Percentiles rank a stretch among this genome's conserved stretches.
These are phyloP conservation scores for Myathropa florea DNA, from an alignment of 2,888 invertebrate genomes.

Conservation along the genomic window DNA sequence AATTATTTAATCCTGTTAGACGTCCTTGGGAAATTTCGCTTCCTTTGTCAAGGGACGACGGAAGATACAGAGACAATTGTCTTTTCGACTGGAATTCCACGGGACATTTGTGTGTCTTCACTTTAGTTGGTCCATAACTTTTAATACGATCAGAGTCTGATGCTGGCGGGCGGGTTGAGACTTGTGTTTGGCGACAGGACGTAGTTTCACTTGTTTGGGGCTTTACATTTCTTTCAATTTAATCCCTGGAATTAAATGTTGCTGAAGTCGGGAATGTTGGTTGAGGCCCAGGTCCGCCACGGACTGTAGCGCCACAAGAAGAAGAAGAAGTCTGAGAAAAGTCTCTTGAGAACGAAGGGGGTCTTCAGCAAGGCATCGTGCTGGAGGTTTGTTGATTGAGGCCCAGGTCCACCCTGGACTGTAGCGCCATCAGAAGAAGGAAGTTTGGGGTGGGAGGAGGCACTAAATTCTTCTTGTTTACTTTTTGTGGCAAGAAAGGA, in stretches of 20 bases:
- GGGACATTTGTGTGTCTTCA: slow-evolving; percentile 25
- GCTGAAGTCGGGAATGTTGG: neutral
- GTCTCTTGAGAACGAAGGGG: no score
- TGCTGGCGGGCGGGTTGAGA: no score
- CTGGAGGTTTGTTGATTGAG: no score
- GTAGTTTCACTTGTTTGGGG: slow-evolving; percentile 6
- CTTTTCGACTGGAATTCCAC: slow-evolving; percentile 22
- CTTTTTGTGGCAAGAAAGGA: neutral
- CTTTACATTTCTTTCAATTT: slow-evolving; percentile 29
- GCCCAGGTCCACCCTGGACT: no score
- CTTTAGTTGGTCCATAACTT: slow-evolving; percentile 36
- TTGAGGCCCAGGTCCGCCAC: no score
- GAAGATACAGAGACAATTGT: slow-evolving; percentile 31
- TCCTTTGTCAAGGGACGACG: neutral
- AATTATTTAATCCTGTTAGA: slow-evolving; percentile 49
- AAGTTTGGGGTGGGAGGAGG: neutral
- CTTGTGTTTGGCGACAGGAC: neutral
- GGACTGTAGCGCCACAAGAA: no score
- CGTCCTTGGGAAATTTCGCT: slow-evolving; percentile 3
- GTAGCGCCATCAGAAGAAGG: no score
- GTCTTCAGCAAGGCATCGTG: no score
- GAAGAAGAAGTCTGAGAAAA: no score
- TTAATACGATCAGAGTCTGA: slow-evolving; percentile 49
- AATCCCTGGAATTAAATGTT: slow-evolving; percentile 34
- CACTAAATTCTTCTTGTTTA: slow-evolving; percentile 14